Conservation (phyloP, 2,888 invertebrate genomes). For the Glyphotaelius pellucidus region DNA sequence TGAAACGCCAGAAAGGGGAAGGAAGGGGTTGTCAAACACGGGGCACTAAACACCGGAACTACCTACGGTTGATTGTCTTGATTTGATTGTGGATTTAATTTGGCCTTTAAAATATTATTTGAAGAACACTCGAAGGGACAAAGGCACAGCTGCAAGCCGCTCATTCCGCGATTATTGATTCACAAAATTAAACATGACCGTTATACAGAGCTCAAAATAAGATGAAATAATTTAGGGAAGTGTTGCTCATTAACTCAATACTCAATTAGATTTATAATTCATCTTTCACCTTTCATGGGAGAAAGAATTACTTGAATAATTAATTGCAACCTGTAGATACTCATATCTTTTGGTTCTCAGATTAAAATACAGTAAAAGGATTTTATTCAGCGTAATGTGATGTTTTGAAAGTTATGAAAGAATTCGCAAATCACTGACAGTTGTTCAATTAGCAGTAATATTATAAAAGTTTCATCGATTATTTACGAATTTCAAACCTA, state of each 20-base stretch:
- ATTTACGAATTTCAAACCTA: too few species aligned
- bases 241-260: background rate
- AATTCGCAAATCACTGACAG: too few species aligned
- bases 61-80: constrained; percentile 26
- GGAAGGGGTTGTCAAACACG: constrained; percentile 21
- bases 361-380: too few species aligned
- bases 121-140: constrained; percentile 46
- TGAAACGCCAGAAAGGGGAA: constrained; percentile 27
- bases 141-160: constrained; percentile 44
- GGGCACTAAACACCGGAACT: constrained; percentile 18
- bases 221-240: background rate
- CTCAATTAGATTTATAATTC: too few species aligned
- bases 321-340: too few species aligned
- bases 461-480: too few species aligned
- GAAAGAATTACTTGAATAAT: too few species aligned
- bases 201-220: constrained; percentile 37
- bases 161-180: constrained; percentile 48
- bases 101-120: constrained; percentile 20
- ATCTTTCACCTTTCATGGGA: too few species aligned
- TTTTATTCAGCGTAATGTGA: too few species aligned
- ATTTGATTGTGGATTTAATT: constrained; percentile 44
- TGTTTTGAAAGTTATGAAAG: too few species aligned
- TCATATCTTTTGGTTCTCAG: too few species aligned
- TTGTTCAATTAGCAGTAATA: too few species aligned
- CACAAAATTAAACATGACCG: constrained; percentile 51